Conservation (phyloP, 2,797 vertebrate species). For the Gymnopithys bicolor region DNA sequence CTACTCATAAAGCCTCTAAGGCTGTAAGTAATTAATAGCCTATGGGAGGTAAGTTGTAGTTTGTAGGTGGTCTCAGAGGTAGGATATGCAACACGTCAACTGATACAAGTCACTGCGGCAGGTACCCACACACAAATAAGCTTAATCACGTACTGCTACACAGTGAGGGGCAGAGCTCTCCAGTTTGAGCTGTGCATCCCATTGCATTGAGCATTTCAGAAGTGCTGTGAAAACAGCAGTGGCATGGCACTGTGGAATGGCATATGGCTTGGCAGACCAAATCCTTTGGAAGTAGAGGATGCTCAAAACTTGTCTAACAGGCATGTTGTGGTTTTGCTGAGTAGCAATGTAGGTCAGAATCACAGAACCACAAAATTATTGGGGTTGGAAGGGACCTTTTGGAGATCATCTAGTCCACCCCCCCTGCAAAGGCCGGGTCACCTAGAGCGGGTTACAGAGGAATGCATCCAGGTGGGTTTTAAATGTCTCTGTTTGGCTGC, state of each 20-base stretch:
- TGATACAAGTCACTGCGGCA: neutral
- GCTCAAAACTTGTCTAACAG: neutral
- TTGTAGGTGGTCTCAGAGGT: neutral
- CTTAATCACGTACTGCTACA: neutral
- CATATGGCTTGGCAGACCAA: neutral
- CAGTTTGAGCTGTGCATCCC: fast-evolving
- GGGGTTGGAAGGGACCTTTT: neutral
- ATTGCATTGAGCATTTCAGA: neutral
- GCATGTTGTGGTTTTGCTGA: neutral
- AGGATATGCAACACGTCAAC: neutral
- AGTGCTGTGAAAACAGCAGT: neutral
- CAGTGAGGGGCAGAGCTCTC: neutral
- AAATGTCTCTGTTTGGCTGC: neutral
- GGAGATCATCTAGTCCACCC: neutral
- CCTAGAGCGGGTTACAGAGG: neutral
- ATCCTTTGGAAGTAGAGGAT: neutral
- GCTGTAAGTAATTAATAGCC: neutral
- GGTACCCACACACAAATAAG: neutral
- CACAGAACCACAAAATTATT: neutral
- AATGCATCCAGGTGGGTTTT: neutral
- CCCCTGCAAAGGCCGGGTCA: neutral
- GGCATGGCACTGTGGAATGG: neutral
- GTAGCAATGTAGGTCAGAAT: neutral
- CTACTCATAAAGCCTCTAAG: neutral
- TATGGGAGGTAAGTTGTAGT: neutral